Conservation (phyloP, 2,113 vertebrate genomes). For the Microtus richardsoni region DNA sequence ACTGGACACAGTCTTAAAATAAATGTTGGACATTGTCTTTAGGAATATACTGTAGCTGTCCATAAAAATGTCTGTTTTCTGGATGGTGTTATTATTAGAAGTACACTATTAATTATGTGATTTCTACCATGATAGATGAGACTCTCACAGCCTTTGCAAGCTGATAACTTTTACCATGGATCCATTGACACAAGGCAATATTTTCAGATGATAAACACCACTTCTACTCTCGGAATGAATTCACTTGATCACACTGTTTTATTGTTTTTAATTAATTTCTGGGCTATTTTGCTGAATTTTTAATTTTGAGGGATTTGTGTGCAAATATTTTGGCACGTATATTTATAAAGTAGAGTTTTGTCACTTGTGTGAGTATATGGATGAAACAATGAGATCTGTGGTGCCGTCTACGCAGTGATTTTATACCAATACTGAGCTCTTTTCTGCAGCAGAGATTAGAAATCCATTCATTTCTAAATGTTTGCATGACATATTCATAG, state of each 20-base stretch:
- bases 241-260: background rate
- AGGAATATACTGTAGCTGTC: background rate
- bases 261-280: conserved; percentile 9
- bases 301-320: background rate
- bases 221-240: conserved; percentile 6
- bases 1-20: background rate
- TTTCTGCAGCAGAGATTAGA: background rate
- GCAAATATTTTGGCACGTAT: background rate
- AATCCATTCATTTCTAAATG: background rate
- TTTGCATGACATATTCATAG: background rate
- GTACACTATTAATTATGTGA: background rate
- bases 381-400: background rate
- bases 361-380: background rate
- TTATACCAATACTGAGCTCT: background rate
- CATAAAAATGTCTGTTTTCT: background rate
- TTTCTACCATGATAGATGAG: background rate
- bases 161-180: background rate
- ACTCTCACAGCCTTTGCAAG: background rate
- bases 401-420: background rate
- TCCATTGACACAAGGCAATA: background rate
- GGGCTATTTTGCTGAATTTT: background rate
- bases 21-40: background rate
- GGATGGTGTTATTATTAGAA: background rate
- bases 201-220: conserved; percentile 31
- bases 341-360: background rate